Base-by-base conservation (phyloP, 2,888 invertebrate species). In the Athetis lepigone region DNA sequence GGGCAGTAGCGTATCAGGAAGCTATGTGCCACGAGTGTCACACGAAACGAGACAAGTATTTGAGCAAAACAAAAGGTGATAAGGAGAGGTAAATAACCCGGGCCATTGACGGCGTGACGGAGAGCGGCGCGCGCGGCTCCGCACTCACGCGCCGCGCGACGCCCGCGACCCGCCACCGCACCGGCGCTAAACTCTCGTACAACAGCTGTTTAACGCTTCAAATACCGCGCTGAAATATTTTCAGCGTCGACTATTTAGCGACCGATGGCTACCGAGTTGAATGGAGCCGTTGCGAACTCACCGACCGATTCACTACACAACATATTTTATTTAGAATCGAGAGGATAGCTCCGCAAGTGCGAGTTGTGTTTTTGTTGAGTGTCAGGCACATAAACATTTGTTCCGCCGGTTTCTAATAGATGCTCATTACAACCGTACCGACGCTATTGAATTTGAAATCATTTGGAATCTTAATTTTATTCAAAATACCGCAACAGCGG, bases 61-160 rank as follows among this genome's bases (percentile, higher is more conserved):
- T 91, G 89, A 92, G 91, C 92, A 92, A 93, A 94, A 94, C 94
- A 94, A 94, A 93, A 94, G 93, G 93, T 93, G 93, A 94, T 94
- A 94, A 94, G 93, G 76, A 90, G 91, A 92, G 94, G 94, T 94
- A 94, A 94, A 94, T 91, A 94, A 94, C 94, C 94, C 92, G 92
- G 88, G 90, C 91, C 90, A 92, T 92, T 92, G 93, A 90, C 90
- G 91, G 89, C 89, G 89, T 90, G 91, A 90, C 83, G 83, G 77
- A 76, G 76, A 80, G 83, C 74, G 70, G 80, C 56, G 79, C 66
- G 75, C 77, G 67, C 64, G 79, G 78, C 80, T 79, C 66, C 70
- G 70, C 71, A 79, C 77, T 77, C 62, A 54, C 75, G 60, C 65
- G 60, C 51, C 40, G 60, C 70, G 61, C 61, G 70, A 61, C 62